phyloP scores from a whole-genome alignment of 2,797 vertebrate genomes.

The Diplodus sargus region DNA sequence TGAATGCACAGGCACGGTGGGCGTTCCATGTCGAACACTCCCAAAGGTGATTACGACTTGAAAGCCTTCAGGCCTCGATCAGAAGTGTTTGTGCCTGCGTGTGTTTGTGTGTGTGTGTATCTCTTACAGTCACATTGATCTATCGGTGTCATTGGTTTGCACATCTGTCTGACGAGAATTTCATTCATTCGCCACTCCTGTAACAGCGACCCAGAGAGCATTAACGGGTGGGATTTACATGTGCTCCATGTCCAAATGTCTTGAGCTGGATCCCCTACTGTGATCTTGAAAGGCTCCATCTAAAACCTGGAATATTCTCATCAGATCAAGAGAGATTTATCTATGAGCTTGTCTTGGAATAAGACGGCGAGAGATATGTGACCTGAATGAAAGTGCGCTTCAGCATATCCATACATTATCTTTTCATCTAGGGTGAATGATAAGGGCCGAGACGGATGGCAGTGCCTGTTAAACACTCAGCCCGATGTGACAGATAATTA shows the following conservation, averaged over 20 bases:
- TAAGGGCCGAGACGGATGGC: conserved; percentile 6
- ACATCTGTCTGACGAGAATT: conserved; percentile 72
- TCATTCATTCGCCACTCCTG: conserved; percentile 52
- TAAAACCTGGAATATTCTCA: conserved; percentile 68
- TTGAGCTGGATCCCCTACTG: conserved; percentile 67
- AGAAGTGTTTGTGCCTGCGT: conserved; percentile 15
- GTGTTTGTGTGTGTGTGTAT: neutral
- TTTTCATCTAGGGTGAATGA: conserved; percentile 13
- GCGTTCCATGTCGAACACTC: conserved; percentile 55
- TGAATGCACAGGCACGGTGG: conserved; percentile 48
- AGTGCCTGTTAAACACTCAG: conserved; percentile 16
- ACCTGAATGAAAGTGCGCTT: conserved; percentile 43
- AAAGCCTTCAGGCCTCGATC: conserved; percentile 62
- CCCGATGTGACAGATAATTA: conserved; percentile 32
- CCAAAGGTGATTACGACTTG: conserved; percentile 60
- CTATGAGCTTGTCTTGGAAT: conserved; percentile 47
- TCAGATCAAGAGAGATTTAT: conserved; percentile 71
- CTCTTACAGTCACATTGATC: conserved; percentile 57
- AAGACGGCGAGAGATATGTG: conserved; percentile 41
- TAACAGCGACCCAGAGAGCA: conserved; percentile 55
- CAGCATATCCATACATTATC: conserved; percentile 22
- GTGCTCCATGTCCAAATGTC: conserved; percentile 69
- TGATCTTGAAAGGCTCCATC: conserved; percentile 67
- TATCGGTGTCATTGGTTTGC: conserved; percentile 57
- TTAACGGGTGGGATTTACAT: conserved; percentile 68